phyloP scores from a whole-genome alignment of 2,113 vertebrate species.

The Caranx melampygus region DNA sequence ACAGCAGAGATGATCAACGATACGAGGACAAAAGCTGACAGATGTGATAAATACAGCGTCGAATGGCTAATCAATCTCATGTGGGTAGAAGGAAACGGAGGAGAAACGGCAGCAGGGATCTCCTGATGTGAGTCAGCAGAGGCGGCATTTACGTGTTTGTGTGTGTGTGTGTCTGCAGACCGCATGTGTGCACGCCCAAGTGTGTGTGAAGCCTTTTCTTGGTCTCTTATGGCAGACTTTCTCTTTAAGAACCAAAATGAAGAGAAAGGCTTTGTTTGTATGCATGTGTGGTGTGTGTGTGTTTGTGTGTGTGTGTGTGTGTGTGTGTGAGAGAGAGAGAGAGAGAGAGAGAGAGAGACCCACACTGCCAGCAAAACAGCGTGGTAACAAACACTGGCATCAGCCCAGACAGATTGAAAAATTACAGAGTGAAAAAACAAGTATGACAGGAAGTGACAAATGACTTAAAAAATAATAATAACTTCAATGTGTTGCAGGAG shows the following conservation, averaged over 20 bases:
- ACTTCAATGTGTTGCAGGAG: constrained; percentile 26
- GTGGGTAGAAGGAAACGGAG: constrained; percentile 52
- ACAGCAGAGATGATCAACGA: constrained; percentile 70
- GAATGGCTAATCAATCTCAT: constrained; percentile 76
- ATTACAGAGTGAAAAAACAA: constrained; percentile 41
- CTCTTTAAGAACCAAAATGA: constrained; percentile 41
- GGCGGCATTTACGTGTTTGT: constrained; percentile 35
- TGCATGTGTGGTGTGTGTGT: constrained; percentile 18
- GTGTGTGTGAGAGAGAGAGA: background rate
- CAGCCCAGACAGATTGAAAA: constrained; percentile 47
- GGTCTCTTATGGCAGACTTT: constrained; percentile 30
- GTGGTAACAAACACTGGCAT: constrained; percentile 52
- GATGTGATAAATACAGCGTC: constrained; percentile 68
- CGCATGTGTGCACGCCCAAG: background rate
- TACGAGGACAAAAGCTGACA: constrained; percentile 68
- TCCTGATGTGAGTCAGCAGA: constrained; percentile 64
- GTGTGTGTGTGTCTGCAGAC: background rate
- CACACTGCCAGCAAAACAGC: constrained; percentile 1
- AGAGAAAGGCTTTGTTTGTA: constrained; percentile 26
- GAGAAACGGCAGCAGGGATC: constrained; percentile 56
- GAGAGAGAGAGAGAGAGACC: background rate
- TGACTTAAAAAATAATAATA: constrained; percentile 49
- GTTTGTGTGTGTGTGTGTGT: background rate
- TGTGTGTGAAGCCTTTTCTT: constrained; percentile 19
- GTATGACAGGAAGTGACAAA: constrained; percentile 54